Evolutionary conservation across 2,888 invertebrate genomes (phyloP).

Genomic region (Mamestra brassicae): DNA sequence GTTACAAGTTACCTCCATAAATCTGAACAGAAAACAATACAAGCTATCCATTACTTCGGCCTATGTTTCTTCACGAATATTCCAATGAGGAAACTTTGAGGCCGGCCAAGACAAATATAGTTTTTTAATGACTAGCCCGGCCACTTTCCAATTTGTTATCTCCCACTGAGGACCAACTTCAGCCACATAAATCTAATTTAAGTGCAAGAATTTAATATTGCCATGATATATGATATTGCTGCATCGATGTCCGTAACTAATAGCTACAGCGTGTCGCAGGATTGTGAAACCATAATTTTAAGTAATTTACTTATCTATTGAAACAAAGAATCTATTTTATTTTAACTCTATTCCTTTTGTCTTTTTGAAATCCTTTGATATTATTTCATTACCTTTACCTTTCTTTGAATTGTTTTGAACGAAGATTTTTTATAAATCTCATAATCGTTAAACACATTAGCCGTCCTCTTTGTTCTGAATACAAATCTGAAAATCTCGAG

Average conservation of each 20-base stretch:
- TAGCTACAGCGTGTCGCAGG: slow-evolving; percentile 39
- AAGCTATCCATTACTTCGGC: slow-evolving; percentile 87
- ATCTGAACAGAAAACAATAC: slow-evolving; percentile 89
- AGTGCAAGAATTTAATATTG: slow-evolving; percentile 70
- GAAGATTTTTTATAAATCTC: slow-evolving; percentile 55
- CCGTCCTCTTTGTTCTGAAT: slow-evolving; percentile 57
- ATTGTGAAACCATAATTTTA: slow-evolving; percentile 40
- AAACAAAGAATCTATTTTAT: slow-evolving; percentile 28
- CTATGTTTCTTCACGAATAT: slow-evolving; percentile 87
- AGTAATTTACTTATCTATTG: slow-evolving; percentile 40
- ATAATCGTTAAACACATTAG: slow-evolving; percentile 61
- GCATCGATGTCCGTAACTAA: slow-evolving; percentile 61
- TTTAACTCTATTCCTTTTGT: slow-evolving; percentile 36
- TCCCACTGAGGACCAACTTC: slow-evolving; percentile 72
- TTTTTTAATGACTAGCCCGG: slow-evolving; percentile 84
- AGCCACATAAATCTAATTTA: slow-evolving; percentile 78
- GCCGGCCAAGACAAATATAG: slow-evolving; percentile 83
- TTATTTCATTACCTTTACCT: slow-evolving; percentile 56
- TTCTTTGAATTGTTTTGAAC: slow-evolving; percentile 41
- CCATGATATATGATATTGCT: slow-evolving; percentile 62
- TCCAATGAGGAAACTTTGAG: slow-evolving; percentile 86
- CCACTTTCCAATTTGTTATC: slow-evolving; percentile 82
- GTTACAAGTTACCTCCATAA: slow-evolving; percentile 91
- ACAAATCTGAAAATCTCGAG: slow-evolving; percentile 55
- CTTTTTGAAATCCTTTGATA: slow-evolving; percentile 35